Evolutionary conservation across 1,140 invertebrate species (phyloP).

Genomic region (Panagrolaimus sp.): DNA sequence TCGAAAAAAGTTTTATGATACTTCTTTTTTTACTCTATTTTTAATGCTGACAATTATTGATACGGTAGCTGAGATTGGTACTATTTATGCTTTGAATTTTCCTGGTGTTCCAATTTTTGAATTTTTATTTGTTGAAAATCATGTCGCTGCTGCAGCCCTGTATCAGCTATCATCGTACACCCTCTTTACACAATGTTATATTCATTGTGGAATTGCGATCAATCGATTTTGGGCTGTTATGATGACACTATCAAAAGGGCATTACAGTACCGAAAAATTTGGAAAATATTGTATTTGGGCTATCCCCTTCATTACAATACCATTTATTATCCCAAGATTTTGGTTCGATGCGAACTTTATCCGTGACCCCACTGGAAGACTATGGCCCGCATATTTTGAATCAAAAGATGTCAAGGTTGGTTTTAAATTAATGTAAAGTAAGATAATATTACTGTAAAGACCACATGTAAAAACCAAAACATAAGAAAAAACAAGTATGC

Average conservation of each 20-base stretch:
- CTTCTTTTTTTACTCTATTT: not conserved
- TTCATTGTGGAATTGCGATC: not conserved
- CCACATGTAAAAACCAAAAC: too few species aligned
- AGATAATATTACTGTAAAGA: too few species aligned
- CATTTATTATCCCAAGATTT: not conserved
- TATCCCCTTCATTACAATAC: not conserved
- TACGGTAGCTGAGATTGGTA: not conserved
- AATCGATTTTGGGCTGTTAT: conserved; percentile 3
- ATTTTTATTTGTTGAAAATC: not conserved
- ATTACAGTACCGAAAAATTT: not conserved
- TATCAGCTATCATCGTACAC: not conserved
- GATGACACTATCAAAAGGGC: not conserved
- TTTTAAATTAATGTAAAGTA: too few species aligned
- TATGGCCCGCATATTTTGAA: too few species aligned
- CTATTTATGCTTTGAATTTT: not conserved
- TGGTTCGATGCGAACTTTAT: not conserved
- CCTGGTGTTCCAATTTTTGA: not conserved
- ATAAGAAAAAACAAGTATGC: too few species aligned
- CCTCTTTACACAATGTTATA: not conserved
- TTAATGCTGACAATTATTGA: not conserved
- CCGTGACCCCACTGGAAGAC: too few species aligned
- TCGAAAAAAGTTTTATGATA: not conserved
- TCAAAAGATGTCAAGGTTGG: too few species aligned
- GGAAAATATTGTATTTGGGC: not conserved
- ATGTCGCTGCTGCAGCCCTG: not conserved